Percentiles rank a stretch among this genome's conserved stretches.
Conservation (phyloP, 2,888 invertebrate genomes). For the Tachina grossa region DNA sequence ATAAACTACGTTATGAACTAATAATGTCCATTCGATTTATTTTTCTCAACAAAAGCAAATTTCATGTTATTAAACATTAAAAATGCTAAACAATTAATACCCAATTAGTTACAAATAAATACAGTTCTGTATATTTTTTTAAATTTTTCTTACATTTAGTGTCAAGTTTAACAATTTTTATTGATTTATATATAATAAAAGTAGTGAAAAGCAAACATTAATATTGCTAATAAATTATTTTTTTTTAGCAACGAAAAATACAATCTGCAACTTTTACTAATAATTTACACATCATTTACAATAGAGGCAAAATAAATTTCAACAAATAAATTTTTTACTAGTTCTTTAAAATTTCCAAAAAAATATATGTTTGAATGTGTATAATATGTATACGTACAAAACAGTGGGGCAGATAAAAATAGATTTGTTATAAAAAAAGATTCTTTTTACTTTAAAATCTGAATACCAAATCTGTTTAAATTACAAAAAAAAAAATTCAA, state of each 20-base stretch:
- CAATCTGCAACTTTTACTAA: background rate
- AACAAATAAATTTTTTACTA: slow-evolving; percentile 6
- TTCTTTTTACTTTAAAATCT: slow-evolving; percentile 31
- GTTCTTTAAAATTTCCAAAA: slow-evolving; percentile 1
- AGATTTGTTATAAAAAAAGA: slow-evolving; percentile 43
- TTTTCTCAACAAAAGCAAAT: background rate
- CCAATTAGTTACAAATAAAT: slow-evolving; percentile 22
- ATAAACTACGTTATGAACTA: too few relatives aligned
- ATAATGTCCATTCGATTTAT: background rate
- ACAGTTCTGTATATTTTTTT: background rate
- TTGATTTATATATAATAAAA: slow-evolving; percentile 6
- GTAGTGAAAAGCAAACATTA: slow-evolving; percentile 7
- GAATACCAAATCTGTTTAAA: slow-evolving; percentile 41
- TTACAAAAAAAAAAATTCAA: slow-evolving; percentile 47
- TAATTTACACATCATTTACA: slow-evolving; percentile 54
- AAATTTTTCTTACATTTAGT: background rate
- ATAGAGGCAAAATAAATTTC: slow-evolving; percentile 6
- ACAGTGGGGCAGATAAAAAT: slow-evolving; percentile 57
- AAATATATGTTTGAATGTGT: background rate
- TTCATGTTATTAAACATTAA: background rate
- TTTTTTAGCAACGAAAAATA: slow-evolving; percentile 22
- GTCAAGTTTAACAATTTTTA: slow-evolving; percentile 27
- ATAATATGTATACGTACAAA: background rate
- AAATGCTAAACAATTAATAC: slow-evolving; percentile 1
- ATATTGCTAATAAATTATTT: slow-evolving; percentile 13